Conservation (phyloP, 2,888 invertebrate species). For the Mongoloraphidia duomilia region DNA sequence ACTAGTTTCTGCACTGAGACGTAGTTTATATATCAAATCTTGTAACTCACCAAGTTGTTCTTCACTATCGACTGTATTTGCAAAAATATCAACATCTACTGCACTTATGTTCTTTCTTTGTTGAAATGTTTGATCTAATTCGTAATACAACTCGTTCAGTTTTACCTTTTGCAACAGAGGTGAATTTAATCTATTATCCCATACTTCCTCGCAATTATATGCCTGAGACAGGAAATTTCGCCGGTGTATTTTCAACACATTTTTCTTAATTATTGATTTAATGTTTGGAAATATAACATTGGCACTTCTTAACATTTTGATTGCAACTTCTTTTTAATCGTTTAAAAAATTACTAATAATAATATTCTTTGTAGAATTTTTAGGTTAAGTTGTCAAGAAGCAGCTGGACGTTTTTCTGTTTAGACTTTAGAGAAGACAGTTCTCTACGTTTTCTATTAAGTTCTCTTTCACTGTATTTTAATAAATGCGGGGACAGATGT, state of each 20-base stretch:
- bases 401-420: too few relatives aligned
- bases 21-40: conserved; percentile 53
- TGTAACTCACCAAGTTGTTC: conserved; percentile 53
- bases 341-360: too few relatives aligned
- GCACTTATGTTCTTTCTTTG: conserved; percentile 49
- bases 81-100: conserved; percentile 72
- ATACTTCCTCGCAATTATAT: conserved; percentile 55
- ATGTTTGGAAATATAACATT: too few relatives aligned
- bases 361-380: too few relatives aligned
- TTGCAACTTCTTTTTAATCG: too few relatives aligned
- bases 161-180: conserved; percentile 46
- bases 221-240: conserved; percentile 52
- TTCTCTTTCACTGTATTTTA: too few relatives aligned
- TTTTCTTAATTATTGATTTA: too few relatives aligned
- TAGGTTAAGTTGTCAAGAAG: too few relatives aligned
- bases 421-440: too few relatives aligned
- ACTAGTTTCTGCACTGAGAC: conserved; percentile 55
- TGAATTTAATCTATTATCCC: conserved; percentile 48
- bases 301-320: too few relatives aligned
- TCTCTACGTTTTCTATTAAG: too few relatives aligned
- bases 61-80: conserved; percentile 45
- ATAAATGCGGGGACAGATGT: too few relatives aligned
- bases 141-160: conserved; percentile 50
- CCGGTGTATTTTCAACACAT: neutral
- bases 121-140: conserved; percentile 51